phyloP scores from a whole-genome alignment of 1,140 invertebrate species.

The Heliconius himera region DNA sequence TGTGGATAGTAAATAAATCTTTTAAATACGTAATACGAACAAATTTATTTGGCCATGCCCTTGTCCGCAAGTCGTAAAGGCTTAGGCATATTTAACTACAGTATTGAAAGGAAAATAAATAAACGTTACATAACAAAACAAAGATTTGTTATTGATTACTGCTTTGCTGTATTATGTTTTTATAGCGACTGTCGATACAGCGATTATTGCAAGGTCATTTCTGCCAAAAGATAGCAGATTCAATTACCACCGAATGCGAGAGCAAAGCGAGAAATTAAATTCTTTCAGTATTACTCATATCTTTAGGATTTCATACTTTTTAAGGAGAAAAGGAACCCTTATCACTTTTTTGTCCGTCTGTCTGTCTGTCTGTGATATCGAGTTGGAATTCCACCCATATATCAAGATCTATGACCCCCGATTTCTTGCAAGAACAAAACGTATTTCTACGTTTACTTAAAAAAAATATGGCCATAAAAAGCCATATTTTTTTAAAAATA shows the following conservation, averaged over 20 bases:
- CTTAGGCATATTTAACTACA: background rate
- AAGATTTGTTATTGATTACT: background rate
- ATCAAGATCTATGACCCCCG: no score
- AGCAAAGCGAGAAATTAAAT: background rate
- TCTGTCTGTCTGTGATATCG: no score
- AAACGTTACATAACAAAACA: conserved; percentile 6
- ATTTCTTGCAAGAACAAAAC: no score
- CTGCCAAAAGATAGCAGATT: background rate
- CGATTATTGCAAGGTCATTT: background rate
- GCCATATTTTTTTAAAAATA: no score
- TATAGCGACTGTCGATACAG: background rate
- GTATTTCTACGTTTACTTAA: no score
- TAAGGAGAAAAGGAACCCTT: no score
- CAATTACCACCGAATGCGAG: background rate
- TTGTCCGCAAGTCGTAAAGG: conserved; percentile 2
- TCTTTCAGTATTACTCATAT: no score
- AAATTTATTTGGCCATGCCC: background rate
- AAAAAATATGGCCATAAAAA: no score
- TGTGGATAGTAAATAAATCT: background rate
- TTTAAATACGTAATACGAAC: background rate
- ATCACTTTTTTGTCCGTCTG: no score
- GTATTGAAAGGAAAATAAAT: background rate
- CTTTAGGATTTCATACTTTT: no score
- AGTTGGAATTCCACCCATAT: no score
- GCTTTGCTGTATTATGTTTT: background rate